These are phyloP conservation scores for Ovibos moschatus DNA, from an alignment of 2,113 vertebrate species.

Conservation along the genomic window DNA sequence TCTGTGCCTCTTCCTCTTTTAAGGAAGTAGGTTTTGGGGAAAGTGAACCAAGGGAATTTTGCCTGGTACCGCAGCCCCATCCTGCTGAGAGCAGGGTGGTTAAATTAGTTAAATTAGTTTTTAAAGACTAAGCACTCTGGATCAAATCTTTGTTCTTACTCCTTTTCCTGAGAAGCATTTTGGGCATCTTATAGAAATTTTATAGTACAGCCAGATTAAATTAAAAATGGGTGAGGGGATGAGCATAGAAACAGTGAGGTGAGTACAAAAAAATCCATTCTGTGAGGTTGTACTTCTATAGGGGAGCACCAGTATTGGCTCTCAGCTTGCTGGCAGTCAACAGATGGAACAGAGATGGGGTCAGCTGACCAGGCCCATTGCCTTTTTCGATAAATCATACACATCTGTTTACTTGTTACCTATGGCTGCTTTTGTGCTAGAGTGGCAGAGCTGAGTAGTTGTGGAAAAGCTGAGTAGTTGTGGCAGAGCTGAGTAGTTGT, in stretches of 20 bases:
- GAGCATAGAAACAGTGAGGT: not conserved
- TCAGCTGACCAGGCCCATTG: not conserved
- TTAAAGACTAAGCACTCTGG: not conserved
- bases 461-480: not conserved
- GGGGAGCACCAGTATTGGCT: not conserved
- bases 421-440: not conserved
- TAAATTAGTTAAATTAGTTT: not conserved
- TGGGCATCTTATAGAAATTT: not conserved
- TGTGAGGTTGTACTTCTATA: not conserved
- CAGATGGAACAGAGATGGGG: not conserved
- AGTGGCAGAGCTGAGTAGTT: not conserved
- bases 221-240: not conserved
- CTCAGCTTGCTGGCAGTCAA: not conserved
- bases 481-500: not conserved
- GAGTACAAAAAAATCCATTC: not conserved
- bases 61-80: not conserved
- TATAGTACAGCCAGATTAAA: not conserved
- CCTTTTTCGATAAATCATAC: not conserved
- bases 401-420: not conserved
- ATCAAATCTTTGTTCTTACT: not conserved
- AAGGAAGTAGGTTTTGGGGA: not conserved
- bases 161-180: not conserved
- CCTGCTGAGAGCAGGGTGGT: not conserved
- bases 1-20: not conserved
- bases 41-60: not conserved